Percentiles rank a stretch among this genome's conserved stretches.
Conservation (phyloP, 2,113 vertebrate genomes). For the Zapus hudsonius region DNA sequence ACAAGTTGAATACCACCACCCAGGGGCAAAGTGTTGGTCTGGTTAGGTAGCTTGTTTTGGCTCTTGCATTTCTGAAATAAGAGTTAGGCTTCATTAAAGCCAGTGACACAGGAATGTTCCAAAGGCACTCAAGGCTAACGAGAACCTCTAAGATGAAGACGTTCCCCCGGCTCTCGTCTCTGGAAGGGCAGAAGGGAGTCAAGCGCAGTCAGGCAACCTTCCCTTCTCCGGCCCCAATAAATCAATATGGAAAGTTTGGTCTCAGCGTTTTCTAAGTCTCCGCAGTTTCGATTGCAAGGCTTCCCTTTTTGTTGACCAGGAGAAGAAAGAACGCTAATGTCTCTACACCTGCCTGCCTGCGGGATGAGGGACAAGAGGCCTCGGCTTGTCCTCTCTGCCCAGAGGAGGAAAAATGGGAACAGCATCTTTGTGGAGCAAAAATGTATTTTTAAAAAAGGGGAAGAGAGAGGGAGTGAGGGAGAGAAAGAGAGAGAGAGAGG, state of each 20-base stretch:
- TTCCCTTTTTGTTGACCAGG: conserved; percentile 27
- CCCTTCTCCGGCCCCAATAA: conserved; percentile 56
- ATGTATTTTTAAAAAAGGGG: too few relatives aligned
- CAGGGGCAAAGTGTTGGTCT: conserved; percentile 55
- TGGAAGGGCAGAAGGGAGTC: conserved; percentile 66
- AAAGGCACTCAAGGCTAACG: conserved; percentile 60
- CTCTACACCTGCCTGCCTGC: conserved; percentile 77
- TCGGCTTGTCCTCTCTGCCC: conserved; percentile 46
- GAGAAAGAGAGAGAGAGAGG: too few relatives aligned
- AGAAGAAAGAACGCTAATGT: conserved; percentile 64
- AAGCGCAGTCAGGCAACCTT: conserved; percentile 41
- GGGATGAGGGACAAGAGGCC: conserved; percentile 36
- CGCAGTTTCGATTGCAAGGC: conserved; percentile 60
- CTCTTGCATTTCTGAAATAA: conserved; percentile 50
- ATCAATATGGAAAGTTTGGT: conserved; percentile 78
- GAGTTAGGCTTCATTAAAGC: conserved; percentile 35
- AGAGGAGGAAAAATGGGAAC: not conserved
- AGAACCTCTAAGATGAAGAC: conserved; percentile 66
- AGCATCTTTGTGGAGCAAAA: conserved; percentile 21
- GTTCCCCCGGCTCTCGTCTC: conserved; percentile 74
- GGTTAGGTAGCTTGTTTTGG: conserved; percentile 56
- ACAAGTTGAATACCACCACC: conserved; percentile 72
- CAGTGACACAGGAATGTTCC: conserved; percentile 48
- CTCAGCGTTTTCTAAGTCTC: conserved; percentile 73
- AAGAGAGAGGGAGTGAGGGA: too few relatives aligned